Conservation (phyloP, 2,797 vertebrate genomes). For the Hydrolagus colliei region DNA sequence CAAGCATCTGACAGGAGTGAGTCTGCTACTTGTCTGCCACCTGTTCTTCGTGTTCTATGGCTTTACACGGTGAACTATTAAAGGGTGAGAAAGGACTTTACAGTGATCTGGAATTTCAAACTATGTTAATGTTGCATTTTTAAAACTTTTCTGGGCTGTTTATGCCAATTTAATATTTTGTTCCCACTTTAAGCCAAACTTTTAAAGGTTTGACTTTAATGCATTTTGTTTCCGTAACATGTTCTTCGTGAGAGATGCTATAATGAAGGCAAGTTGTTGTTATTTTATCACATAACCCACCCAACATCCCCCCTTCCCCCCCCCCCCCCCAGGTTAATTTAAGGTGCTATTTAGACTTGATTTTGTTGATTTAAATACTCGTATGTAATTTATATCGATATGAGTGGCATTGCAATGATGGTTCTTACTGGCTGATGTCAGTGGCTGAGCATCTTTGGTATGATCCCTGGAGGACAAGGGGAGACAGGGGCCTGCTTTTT, state of each 20-base stretch:
- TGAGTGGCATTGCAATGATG: neutral
- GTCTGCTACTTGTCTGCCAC: neutral
- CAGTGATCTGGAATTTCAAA: neutral
- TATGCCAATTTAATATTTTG: neutral
- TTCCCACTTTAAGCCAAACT: neutral
- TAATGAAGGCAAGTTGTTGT: neutral
- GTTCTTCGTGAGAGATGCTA: no score
- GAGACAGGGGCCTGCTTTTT: neutral
- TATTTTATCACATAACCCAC: neutral
- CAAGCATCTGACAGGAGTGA: neutral
- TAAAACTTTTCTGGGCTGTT: neutral
- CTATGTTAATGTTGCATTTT: neutral
- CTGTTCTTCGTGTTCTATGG: constrained; percentile 9
- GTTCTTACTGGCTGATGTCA: neutral
- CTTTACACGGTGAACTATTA: constrained; percentile 28
- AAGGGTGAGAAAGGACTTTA: neutral
- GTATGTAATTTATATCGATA: neutral
- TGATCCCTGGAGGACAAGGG: neutral
- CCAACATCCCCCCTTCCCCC: neutral
- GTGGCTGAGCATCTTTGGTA: neutral
- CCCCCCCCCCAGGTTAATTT: neutral
- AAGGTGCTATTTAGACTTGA: neutral
- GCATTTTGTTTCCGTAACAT: no score
- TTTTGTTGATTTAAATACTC: neutral
- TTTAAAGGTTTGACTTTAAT: constrained; percentile 1